Base-by-base conservation (phyloP, 2,888 invertebrate species). In the Xestobium rufovillosum region DNA sequence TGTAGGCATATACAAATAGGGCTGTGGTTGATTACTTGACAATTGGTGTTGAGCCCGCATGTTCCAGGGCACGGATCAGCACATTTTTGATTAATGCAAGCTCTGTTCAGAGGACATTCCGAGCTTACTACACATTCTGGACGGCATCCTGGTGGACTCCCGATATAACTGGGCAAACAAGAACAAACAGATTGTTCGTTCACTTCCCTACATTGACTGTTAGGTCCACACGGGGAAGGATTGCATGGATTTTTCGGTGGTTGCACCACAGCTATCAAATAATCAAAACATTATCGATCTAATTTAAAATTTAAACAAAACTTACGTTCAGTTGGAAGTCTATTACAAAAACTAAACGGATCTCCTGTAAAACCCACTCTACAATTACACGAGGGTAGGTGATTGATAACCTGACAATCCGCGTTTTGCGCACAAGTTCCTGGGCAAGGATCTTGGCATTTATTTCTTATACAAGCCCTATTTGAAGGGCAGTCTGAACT, bases 161-260 rank as follows among this genome's bases (percentile, higher is more conserved):
- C 80, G 13, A 68, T 61, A 50, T 73, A 77, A 41, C 65, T 70
- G 1, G 71, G 71, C 30, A 75, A 60, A 48, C 80, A 80, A 10
- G 72, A 69, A 51, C 80, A 76, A 16, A 71, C 63, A 0, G 72
- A 71, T 49, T 70, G 69, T 3, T 61, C 64, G 42, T 71, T 77
- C 27, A 78, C 60, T 57, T 77, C 75, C 53, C 78, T 76, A 63
- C 85, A 85, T 58, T 76, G 73, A 60, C 83, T 82, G 54, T 83
- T 83, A 26, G 83, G 78, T 25, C 84, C 85, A 57, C 84, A 85
- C n/a, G 83, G 83, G 28, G 82, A 79, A 31, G 83, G 83, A 30
- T 72, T 59, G 55, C 84, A 84, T 14, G 82, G 74, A 61, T 81
- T 76, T 28, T 57, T 48, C 16, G 67, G 62, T 40, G 49, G 48